Conservation (phyloP, 2,113 vertebrate species). For the Austrofundulus limnaeus region DNA sequence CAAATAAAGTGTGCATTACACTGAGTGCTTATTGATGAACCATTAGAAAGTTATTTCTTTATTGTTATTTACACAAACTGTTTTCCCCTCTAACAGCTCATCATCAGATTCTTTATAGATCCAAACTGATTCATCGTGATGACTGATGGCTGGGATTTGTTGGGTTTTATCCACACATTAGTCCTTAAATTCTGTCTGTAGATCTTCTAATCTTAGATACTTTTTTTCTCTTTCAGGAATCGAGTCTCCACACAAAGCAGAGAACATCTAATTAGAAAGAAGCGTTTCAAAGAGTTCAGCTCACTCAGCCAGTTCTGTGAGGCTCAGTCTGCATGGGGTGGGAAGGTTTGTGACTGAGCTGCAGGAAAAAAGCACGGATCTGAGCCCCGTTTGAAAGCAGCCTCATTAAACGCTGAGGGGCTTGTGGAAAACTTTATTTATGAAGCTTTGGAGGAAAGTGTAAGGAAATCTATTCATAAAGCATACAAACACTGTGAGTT, state of each 20-base stretch:
- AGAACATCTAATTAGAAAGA: conserved; percentile 9
- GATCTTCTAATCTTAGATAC: neutral
- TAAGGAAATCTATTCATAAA: neutral
- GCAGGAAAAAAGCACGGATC: neutral
- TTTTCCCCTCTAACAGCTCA: neutral
- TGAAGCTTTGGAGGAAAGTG: neutral
- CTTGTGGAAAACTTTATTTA: neutral
- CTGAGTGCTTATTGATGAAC: neutral
- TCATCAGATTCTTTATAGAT: neutral
- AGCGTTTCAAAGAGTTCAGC: conserved; percentile 14
- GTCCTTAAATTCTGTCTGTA: neutral
- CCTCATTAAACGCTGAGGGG: neutral
- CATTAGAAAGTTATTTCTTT: conserved; percentile 2
- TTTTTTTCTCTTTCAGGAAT: neutral
- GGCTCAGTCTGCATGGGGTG: too few species aligned
- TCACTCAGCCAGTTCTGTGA: conserved; percentile 1
- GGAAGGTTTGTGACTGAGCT: neutral
- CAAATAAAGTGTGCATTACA: neutral
- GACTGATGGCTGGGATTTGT: neutral
- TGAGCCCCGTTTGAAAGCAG: neutral
- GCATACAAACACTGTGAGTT: neutral
- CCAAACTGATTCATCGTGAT: neutral
- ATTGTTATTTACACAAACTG: neutral
- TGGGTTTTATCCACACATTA: neutral
- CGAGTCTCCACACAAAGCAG: neutral